Evolutionary conservation across 2,113 vertebrate species (phyloP), one percentile per base, ranked within the genome.

Genomic region (Peromyscus polionotus): DNA sequence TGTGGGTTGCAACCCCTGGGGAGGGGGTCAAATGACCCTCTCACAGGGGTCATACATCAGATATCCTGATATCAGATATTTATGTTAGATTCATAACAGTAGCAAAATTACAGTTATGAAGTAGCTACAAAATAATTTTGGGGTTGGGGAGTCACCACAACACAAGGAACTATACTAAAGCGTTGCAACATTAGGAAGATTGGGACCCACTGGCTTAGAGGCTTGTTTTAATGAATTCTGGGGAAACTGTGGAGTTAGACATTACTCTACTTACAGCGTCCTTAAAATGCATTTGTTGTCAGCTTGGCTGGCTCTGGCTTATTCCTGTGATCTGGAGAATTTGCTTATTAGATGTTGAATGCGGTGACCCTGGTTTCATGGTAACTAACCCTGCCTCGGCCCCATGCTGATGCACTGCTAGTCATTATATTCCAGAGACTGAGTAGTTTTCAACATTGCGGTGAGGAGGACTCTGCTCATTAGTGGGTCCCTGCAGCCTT

Each of bases 401-500:
- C 72, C 84, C 39, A 80, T 1, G 5, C 87, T 96, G 70, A 95
- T 94, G 84, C 61, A 31, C 90, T 61, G 92, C 95, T 95, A 22
- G 97, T 94, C 79, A 89, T 94, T 97, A 97, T 67, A 70, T 90
- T 97, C 95, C 65, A 36, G n/a, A 89, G 95, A 94, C 90, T 67
- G 92, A 92, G 92, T 92, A 90, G 95, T 93, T 96, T 94, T 94
- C 90, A 63, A 0, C 5, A 6, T 92, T 95, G 97, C 87, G 45
- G 42, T 45, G 79, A 93, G 90, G 83, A 95, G 97, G 70, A 90
- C 80, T 31, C 88, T 77, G 92, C 93, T 97, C 93, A 94, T 97
- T 95, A 96, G 94, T 61, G 91, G 88, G 54, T 90, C 42, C 70
- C 76, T 83, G 77, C 75, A 95, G 94, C 94, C 95, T 97, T 95